Evolutionary conservation across 2,113 vertebrate species (phyloP).

Genomic region (Prinia subflava): DNA sequence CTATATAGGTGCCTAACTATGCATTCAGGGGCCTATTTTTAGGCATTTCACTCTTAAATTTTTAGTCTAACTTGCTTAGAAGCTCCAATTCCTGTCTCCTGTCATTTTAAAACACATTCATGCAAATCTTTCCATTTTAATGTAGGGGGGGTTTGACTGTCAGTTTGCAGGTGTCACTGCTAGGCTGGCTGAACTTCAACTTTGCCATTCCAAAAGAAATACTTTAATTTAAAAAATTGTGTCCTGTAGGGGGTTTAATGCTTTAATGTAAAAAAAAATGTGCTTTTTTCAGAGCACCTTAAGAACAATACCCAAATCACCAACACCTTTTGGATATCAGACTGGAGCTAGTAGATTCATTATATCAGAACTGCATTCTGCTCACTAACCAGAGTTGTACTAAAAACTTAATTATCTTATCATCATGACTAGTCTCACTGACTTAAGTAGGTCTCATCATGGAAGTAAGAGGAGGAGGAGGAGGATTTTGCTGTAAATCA

Average conservation of each 20-base stretch:
- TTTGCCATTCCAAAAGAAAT: background rate
- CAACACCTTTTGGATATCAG: background rate
- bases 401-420: constrained; percentile 65
- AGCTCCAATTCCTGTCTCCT: constrained; percentile 34
- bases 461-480: constrained; percentile 17
- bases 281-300: background rate
- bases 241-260: background rate
- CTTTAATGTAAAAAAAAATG: background rate
- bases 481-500: constrained; percentile 54
- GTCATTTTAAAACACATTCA: constrained; percentile 53
- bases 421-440: constrained; percentile 53
- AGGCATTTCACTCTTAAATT: constrained; percentile 49
- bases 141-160: background rate
- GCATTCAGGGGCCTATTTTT: constrained; percentile 60
- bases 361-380: constrained; percentile 34
- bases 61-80: constrained; percentile 49
- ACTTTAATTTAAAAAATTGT: background rate
- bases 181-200: constrained; percentile 17
- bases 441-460: constrained; percentile 54
- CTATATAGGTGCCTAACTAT: constrained; percentile 61
- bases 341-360: background rate
- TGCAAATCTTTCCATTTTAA: constrained; percentile 58
- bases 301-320: background rate
- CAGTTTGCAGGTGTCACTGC: constrained; percentile 4
- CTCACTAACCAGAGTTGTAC: constrained; percentile 45